Percentiles rank a stretch among this genome's conserved stretches.
Conservation (phyloP, 1,140 invertebrate genomes). For the Leptinotarsa lineolata region DNA sequence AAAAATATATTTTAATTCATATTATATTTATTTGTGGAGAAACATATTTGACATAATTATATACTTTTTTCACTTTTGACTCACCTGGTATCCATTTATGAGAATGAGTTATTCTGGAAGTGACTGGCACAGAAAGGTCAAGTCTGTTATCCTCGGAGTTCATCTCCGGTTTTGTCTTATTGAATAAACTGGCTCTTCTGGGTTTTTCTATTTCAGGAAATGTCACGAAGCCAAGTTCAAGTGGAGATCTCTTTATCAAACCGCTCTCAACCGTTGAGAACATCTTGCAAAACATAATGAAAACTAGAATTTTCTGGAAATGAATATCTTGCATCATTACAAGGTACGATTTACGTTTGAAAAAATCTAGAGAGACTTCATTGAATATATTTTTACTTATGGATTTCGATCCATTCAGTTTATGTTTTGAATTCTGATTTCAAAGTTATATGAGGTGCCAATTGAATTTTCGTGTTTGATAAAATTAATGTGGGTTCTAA, state of each 20-base stretch:
- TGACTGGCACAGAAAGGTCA: slow-evolving; percentile 7
- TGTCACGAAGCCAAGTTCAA: slow-evolving; percentile 27
- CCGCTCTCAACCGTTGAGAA: neutral
- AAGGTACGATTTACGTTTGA: too few relatives aligned
- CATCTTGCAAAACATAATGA: slow-evolving; percentile 15
- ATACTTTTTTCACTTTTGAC: neutral
- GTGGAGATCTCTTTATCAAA: slow-evolving; percentile 20
- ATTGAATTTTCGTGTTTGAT: too few relatives aligned
- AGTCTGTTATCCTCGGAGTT: neutral
- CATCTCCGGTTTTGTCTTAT: slow-evolving; percentile 13
- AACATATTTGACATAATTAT: too few relatives aligned
- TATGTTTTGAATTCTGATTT: too few relatives aligned
- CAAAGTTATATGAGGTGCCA: too few relatives aligned
- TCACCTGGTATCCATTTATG: slow-evolving; percentile 21
- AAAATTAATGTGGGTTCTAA: too few relatives aligned
- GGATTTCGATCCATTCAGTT: too few relatives aligned
- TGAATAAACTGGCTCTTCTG: slow-evolving; percentile 8
- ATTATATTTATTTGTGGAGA: too few relatives aligned
- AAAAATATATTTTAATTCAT: too few relatives aligned
- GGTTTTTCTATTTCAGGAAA: slow-evolving; percentile 27
- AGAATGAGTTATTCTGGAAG: neutral
- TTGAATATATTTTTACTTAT: too few relatives aligned
- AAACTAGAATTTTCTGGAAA: slow-evolving; percentile 19
- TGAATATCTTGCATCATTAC: neutral
- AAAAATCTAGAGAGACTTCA: too few relatives aligned